Base-by-base conservation (phyloP, 2,888 invertebrate species). In the Cephus pygmeus region DNA sequence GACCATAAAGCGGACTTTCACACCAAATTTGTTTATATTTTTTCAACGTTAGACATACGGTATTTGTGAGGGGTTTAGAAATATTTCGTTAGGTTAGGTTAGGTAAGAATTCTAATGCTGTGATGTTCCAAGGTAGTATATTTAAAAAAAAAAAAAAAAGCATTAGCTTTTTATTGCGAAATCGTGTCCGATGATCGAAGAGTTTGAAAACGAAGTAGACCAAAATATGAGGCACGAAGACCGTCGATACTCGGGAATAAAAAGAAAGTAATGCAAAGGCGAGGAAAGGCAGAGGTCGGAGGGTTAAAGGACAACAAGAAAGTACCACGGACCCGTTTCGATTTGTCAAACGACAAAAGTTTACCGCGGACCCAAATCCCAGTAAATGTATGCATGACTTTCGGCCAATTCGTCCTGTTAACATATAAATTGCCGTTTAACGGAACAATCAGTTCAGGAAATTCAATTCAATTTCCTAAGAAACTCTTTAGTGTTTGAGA, bases 381-480 rank as follows among this genome's bases (percentile, higher is more conserved):
- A 73, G 84, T 88, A 86, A 88, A 87, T 85, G 83, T 89, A 90
- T 88, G 88, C 89, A 88, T 88, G 88, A 87, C 89, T 88, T 88
- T 87, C 84, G 86, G 84, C 86, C 88, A 87, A 89, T 88, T 88
- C 87, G 86, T 79, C 85, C 87, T 85, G 88, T 90, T 89, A 89
- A 89, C 90, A 90, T 90, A 89, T 90, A 89, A 90, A 90, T 90
- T 90, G 89, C 87, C 87, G 87, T 85, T 88, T 87, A 88, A 87
- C 87, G 84, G 84, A 77, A 87, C 87, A 89, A 89, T 88, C 87
- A 85, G 88, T 87, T 86, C 81, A 12, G 40, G 82, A 85, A 86
- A 87, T 90, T 87, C 88, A 87, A 90, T 90, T 90, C 87, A 89
- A 88, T 89, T 90, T 89, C 85, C 87, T 87, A 88, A 86, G 88